phyloP scores from a whole-genome alignment of 1,140 invertebrate genomes.

The Elymnias hypermnestra region DNA sequence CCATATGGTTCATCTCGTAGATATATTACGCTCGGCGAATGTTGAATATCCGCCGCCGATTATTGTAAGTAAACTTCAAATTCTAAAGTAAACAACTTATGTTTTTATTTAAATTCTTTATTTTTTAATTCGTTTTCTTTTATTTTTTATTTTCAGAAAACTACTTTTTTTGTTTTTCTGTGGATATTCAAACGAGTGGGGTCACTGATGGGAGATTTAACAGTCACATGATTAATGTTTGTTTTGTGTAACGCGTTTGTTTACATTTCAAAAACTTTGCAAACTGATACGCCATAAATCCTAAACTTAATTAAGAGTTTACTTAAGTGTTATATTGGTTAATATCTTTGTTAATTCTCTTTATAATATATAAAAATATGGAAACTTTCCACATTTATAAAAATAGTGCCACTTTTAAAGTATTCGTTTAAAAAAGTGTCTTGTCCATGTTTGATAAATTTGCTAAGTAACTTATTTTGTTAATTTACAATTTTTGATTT shows the following conservation, averaged over 20 bases:
- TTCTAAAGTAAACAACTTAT: too few species aligned
- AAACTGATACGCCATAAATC: too few species aligned
- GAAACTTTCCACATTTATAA: too few species aligned
- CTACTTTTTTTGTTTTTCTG: constrained; percentile 9
- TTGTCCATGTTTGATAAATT: too few species aligned
- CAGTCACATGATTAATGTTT: constrained; percentile 30
- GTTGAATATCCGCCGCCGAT: constrained; percentile 74
- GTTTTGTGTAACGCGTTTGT: constrained; percentile 26
- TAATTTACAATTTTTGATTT: too few species aligned
- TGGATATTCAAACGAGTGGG: not conserved
- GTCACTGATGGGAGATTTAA: not conserved
- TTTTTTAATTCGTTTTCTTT: constrained; percentile 35
- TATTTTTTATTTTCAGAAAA: constrained; percentile 28
- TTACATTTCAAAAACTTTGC: constrained; percentile 17
- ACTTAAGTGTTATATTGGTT: too few species aligned
- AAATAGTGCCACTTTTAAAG: too few species aligned
- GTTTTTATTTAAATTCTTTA: constrained; percentile 29
- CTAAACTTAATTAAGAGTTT: too few species aligned
- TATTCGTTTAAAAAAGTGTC: too few species aligned
- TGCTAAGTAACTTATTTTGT: too few species aligned
- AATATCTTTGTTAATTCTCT: too few species aligned
- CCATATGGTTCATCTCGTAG: constrained; percentile 77
- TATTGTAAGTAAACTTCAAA: constrained; percentile 72
- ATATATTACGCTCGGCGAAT: constrained; percentile 75
- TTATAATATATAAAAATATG: too few species aligned